Percentiles rank a stretch among this genome's conserved stretches.
These are phyloP conservation scores for Epirrhoe tristata DNA, from an alignment of 2,888 invertebrate genomes.

Conservation along the genomic window DNA sequence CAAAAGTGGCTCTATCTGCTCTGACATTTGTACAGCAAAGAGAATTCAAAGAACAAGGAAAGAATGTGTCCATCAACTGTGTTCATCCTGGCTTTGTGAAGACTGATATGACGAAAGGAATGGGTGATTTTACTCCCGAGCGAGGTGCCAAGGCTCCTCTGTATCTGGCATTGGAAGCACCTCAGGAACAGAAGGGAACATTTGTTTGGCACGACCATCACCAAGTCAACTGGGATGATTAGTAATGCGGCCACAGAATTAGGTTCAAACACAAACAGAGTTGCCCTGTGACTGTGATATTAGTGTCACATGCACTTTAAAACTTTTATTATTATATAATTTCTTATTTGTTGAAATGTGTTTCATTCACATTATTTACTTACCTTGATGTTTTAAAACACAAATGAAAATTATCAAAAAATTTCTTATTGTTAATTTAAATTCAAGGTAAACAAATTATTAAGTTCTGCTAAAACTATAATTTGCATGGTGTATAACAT, in stretches of 20 bases:
- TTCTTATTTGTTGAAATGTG: conserved; percentile 63
- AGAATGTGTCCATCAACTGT: conserved; percentile 78
- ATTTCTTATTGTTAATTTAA: conserved; percentile 8
- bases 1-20: conserved; percentile 80
- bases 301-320: conserved; percentile 81
- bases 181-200: conserved; percentile 75
- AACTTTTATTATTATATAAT: conserved; percentile 71
- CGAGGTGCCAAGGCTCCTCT: conserved; percentile 76
- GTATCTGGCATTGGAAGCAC: conserved; percentile 77
- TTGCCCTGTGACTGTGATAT: conserved; percentile 76
- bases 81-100: conserved; percentile 82
- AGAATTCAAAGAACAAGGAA: conserved; percentile 79
- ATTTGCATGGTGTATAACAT: conserved; percentile 30
- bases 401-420: background rate
- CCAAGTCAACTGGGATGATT: conserved; percentile 83
- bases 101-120: conserved; percentile 81
- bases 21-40: conserved; percentile 79
- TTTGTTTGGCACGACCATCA: conserved; percentile 82
- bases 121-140: conserved; percentile 79
- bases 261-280: conserved; percentile 63
- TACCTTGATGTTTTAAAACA: conserved; percentile 17
- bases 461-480: conserved; percentile 21
- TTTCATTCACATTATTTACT: conserved; percentile 53
- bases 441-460: conserved; percentile 6
- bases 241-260: conserved; percentile 59